Percentiles rank a stretch among this genome's conserved stretches.
phyloP scores from a whole-genome alignment of 2,113 vertebrate genomes.

The Calidris pygmaea region DNA sequence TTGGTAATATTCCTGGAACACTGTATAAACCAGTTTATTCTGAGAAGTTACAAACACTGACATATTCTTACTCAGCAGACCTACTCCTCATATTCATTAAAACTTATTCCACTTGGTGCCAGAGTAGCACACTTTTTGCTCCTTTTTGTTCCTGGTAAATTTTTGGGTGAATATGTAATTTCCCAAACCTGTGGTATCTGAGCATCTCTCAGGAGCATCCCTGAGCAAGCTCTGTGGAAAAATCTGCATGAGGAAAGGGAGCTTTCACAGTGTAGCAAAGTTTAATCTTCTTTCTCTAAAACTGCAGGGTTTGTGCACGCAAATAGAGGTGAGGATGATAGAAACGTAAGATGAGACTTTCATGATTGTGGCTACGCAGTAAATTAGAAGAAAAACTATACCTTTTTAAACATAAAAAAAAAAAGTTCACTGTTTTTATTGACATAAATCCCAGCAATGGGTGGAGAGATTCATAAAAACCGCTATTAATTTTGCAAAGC shows the following conservation, averaged over 20 bases:
- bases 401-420: not conserved
- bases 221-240: not conserved
- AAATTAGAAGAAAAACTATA: not conserved
- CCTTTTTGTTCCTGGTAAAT: not conserved
- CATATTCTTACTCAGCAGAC: not conserved
- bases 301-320: not conserved
- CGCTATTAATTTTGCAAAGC: not conserved
- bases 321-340: not conserved
- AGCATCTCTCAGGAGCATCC: not conserved
- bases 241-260: not conserved
- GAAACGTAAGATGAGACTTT: not conserved
- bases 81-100: not conserved
- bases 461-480: not conserved
- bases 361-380: not conserved
- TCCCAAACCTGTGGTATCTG: not conserved
- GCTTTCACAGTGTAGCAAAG: not conserved
- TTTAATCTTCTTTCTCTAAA: not conserved
- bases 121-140: not conserved
- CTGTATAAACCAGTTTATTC: not conserved
- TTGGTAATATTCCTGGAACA: conserved; percentile 15
- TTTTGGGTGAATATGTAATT: not conserved
- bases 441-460: not conserved
- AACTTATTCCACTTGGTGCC: not conserved
- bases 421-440: not conserved
- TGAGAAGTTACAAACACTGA: not conserved